phyloP scores from a whole-genome alignment of 2,888 invertebrate genomes.

The Gymnosoma rotundatum region DNA sequence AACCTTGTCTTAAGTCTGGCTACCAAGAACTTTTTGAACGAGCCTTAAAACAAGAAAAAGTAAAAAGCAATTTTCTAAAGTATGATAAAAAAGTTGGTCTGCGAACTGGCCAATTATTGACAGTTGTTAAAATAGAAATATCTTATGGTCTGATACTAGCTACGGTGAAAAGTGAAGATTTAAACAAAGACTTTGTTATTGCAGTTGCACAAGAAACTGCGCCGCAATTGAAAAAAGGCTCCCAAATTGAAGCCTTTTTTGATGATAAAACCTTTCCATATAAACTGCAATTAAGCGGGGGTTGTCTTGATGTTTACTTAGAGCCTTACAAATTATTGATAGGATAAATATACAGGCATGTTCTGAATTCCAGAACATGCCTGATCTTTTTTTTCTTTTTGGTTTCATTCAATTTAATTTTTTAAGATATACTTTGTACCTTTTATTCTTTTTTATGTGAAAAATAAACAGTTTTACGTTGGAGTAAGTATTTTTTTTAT shows the following conservation, averaged over 20 bases:
- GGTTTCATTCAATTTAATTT: conserved; percentile 1
- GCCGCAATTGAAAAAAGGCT: conserved; percentile 51
- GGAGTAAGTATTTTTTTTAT: background rate
- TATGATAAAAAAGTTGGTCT: conserved; percentile 70
- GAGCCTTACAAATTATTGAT: conserved; percentile 71
- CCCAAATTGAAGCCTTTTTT: conserved; percentile 71
- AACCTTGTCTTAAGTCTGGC: conserved; percentile 62
- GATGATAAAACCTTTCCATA: conserved; percentile 55
- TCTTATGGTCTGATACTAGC: conserved; percentile 69
- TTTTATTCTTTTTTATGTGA: too few relatives aligned
- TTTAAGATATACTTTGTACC: too few relatives aligned
- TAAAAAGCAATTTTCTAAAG: conserved; percentile 54
- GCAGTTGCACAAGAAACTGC: conserved; percentile 59
- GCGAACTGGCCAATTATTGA: conserved; percentile 52
- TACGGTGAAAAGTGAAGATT: conserved; percentile 52
- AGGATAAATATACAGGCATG: conserved; percentile 23
- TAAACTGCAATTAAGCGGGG: conserved; percentile 14
- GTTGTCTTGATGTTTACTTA: conserved; percentile 52
- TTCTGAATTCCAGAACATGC: too few relatives aligned
- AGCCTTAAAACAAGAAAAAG: conserved; percentile 46
- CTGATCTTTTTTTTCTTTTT: background rate
- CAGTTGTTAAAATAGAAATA: conserved; percentile 51
- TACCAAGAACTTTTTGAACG: conserved; percentile 59
- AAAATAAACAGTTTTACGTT: background rate
- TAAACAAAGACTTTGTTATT: conserved; percentile 29